Evolutionary conservation across 2,888 invertebrate species (phyloP).

Genomic region (Oxyscelio sp.): DNA sequence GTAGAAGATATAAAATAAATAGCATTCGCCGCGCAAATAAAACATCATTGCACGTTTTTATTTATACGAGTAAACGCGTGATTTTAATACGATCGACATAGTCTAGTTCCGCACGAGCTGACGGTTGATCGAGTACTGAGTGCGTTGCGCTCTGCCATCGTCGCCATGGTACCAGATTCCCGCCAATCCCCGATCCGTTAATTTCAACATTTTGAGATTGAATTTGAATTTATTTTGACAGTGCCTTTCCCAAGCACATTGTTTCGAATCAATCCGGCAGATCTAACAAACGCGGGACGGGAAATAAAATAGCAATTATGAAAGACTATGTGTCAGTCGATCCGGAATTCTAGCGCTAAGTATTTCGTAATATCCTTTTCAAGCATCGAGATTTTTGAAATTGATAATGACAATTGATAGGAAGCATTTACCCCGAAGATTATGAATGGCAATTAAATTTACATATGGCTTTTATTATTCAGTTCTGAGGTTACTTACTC

Average conservation of each 20-base stretch:
- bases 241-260: slow-evolving; percentile 34
- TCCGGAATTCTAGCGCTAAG: slow-evolving; percentile 10
- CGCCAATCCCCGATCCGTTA: slow-evolving; percentile 46
- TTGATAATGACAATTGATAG: slow-evolving; percentile 39
- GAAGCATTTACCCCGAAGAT: slow-evolving; percentile 41
- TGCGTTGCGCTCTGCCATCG: slow-evolving; percentile 60
- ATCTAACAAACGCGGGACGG: background rate
- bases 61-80: too few species aligned
- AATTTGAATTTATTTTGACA: slow-evolving; percentile 49
- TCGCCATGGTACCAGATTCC: slow-evolving; percentile 56
- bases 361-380: slow-evolving; percentile 3
- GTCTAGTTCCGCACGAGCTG: slow-evolving; percentile 64
- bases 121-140: slow-evolving; percentile 72
- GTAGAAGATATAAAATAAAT: too few species aligned
- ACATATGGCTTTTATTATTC: slow-evolving; percentile 53
- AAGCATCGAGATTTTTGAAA: background rate
- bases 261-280: slow-evolving; percentile 4
- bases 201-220: slow-evolving; percentile 49
- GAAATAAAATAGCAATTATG: slow-evolving; percentile 33
- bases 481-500: slow-evolving; percentile 8
- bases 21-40: too few species aligned
- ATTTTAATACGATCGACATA: slow-evolving; percentile 54
- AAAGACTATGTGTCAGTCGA: background rate
- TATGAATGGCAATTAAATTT: slow-evolving; percentile 49
- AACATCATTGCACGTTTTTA: too few species aligned